Conservation (phyloP, 2,797 vertebrate species). For the Myotis planiceps region DNA sequence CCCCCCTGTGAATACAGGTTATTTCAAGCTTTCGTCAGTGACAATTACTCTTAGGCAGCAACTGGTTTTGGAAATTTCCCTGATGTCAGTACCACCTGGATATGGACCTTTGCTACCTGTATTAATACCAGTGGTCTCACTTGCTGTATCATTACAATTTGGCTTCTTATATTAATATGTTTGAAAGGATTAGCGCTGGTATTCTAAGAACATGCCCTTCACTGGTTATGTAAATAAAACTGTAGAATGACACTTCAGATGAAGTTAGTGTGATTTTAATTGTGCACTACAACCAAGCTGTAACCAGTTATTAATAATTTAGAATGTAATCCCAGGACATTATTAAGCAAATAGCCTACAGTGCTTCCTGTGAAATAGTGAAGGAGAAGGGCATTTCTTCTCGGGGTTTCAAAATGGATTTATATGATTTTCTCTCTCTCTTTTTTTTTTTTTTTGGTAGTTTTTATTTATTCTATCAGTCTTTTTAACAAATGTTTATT, state of each 20-base stretch:
- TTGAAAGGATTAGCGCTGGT: conserved; percentile 93
- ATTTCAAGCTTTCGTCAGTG: conserved; percentile 93
- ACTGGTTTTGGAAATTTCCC: conserved; percentile 93
- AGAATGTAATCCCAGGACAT: conserved; percentile 90
- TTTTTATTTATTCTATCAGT: conserved; percentile 93
- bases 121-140: conserved; percentile 95
- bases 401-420: conserved; percentile 91
- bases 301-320: conserved; percentile 88
- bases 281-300: conserved; percentile 90
- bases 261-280: conserved; percentile 91
- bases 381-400: conserved; percentile 89
- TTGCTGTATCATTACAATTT: conserved; percentile 95
- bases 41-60: conserved; percentile 93
- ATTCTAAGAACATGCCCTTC: conserved; percentile 93
- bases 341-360: conserved; percentile 89
- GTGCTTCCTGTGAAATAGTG: conserved; percentile 89
- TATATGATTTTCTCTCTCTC: conserved; percentile 88
- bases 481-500: conserved; percentile 95
- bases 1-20: conserved; percentile 92
- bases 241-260: conserved; percentile 90
- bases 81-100: conserved; percentile 92
- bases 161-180: conserved; percentile 93
- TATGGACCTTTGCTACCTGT: conserved; percentile 92
- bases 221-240: conserved; percentile 92
- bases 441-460: conserved; percentile 90